Percentiles rank a stretch among this genome's conserved stretches.
These are phyloP conservation scores for Nothocercus nigrocapillus DNA, from an alignment of 2,113 vertebrate species.

Conservation along the genomic window DNA sequence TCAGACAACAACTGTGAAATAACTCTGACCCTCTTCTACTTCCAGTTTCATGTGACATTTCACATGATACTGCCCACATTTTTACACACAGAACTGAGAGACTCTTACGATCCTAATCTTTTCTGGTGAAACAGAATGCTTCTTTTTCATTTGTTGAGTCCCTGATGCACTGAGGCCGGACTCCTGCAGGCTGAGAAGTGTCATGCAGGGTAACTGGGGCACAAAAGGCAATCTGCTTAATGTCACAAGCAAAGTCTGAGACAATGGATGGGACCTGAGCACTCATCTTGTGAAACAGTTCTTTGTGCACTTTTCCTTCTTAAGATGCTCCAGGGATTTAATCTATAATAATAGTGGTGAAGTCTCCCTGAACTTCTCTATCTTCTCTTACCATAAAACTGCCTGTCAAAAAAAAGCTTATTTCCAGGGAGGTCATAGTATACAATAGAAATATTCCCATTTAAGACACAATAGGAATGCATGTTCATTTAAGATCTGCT, in stretches of 20 bases:
- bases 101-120: not conserved
- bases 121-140: not conserved
- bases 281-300: not conserved
- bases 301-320: not conserved
- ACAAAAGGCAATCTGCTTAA: not conserved
- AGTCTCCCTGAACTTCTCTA: not conserved
- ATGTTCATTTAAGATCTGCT: not conserved
- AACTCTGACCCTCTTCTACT: not conserved
- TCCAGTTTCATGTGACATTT: not conserved
- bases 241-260: not conserved
- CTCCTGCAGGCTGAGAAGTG: not conserved
- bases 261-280: conserved; percentile 20
- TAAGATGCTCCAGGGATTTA: not conserved
- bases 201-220: not conserved
- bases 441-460: not conserved
- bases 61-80: not conserved
- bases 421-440: not conserved
- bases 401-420: not conserved
- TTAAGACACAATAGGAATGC: not conserved
- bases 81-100: not conserved
- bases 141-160: not conserved
- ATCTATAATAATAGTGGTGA: not conserved
- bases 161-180: not conserved
- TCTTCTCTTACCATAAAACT: not conserved
- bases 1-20: not conserved